Evolutionary conservation across 2,113 vertebrate genomes (phyloP), one percentile per base, ranked within the genome.

Genomic region (Dryoscopus gambensis): DNA sequence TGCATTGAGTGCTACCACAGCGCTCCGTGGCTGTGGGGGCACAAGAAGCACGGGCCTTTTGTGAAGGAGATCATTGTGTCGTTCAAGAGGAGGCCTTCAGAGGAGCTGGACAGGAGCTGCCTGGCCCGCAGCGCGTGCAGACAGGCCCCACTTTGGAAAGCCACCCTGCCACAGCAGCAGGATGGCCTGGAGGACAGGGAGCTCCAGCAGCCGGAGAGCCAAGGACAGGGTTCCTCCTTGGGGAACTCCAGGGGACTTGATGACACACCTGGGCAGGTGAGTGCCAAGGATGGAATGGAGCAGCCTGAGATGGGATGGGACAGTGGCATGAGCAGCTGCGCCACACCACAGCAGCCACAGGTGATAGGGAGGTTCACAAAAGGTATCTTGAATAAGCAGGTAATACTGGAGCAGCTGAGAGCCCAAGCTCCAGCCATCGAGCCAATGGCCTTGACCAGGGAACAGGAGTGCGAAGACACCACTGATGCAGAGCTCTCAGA

Each of bases 161-260:
- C 11, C 28, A 68, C 20, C 46, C 53, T n/a, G 21, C 14, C 42
- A 9, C 35, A 64, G 35, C 55, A 87, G 50, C 62, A 75, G 53
- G 39, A 40, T 44, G 28, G n/a, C 53, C 53, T 53, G n/a, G 39
- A 68, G 24, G 28, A 53, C 28, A 50, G 37, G 13, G 37, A 81
- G 19, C 8, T 67, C 33, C 28, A 33, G 39, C 39, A 82, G 46
- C 6, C 30, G 14, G 46, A 53, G 63, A 46, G 11, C 2, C 23
- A 53, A 46, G 46, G 24, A 22, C 62, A 75, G 6, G 6, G 20
- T 15, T 60, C 74, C 39, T 60, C 69, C 21, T 16, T 21, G 16
- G 18, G 53, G 6, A 5, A 5, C n/a, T 46, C 20, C 3, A 3
- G 11, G 4, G 14, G 9, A 4, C 20, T 52, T 2, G 0, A 4